Evolutionary conservation across 2,888 invertebrate genomes (phyloP).

Genomic region (Cheilosia scutellata): DNA sequence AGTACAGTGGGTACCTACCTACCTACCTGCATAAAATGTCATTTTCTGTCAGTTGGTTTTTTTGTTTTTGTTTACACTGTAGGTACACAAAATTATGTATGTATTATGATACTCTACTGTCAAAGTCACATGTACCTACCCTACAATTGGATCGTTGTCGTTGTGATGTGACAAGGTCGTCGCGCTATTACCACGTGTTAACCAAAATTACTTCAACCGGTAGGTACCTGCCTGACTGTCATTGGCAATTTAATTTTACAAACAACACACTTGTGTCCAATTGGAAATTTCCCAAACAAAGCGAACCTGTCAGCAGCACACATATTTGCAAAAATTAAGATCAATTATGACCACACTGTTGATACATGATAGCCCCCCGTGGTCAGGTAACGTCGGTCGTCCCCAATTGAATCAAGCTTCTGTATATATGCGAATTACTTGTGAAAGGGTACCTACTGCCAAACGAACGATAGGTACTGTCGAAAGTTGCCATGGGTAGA

Average conservation of each 20-base stretch:
- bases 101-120: neutral
- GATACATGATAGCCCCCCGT: slow-evolving; percentile 2
- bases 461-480: neutral
- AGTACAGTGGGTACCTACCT: neutral
- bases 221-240: neutral
- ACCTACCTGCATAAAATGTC: neutral
- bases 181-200: too few species aligned
- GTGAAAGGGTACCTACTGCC: neutral
- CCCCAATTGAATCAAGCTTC: neutral
- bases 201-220: neutral
- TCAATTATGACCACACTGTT: slow-evolving; percentile 16
- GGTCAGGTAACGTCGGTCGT: neutral
- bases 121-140: neutral
- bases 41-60: neutral
- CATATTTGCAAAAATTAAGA: slow-evolving; percentile 2
- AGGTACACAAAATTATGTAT: neutral
- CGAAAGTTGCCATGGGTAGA: neutral
- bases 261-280: neutral
- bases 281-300: neutral
- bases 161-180: neutral
- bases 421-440: neutral
- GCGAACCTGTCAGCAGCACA: neutral
- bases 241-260: neutral
- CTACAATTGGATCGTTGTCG: neutral
- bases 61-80: neutral